Evolutionary conservation across 2,113 vertebrate species (phyloP).

Genomic region (Clarias gariepinus): DNA sequence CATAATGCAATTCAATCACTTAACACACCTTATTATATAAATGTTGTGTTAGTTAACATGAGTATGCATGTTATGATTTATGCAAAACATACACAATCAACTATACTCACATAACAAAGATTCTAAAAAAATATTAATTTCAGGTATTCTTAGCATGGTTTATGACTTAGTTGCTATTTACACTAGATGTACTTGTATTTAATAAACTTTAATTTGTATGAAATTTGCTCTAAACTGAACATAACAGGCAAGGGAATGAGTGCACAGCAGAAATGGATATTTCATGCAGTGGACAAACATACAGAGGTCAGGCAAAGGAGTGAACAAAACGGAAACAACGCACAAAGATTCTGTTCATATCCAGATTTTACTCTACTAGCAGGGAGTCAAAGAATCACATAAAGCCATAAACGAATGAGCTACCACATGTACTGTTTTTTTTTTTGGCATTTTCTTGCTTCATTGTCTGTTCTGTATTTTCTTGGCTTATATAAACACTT

Average conservation of each 20-base stretch:
- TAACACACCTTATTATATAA: neutral
- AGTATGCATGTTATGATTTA: neutral
- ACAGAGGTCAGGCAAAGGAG: slow-evolving; percentile 55
- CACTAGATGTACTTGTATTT: neutral
- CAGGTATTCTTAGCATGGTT: neutral
- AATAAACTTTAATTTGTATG: neutral
- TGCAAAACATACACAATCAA: neutral
- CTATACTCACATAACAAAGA: neutral
- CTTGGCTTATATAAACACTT: neutral
- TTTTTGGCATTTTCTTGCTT: neutral
- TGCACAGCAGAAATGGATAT: neutral
- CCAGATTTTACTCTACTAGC: slow-evolving; percentile 68
- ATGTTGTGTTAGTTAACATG: neutral
- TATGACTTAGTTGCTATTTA: neutral
- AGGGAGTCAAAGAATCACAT: slow-evolving; percentile 29
- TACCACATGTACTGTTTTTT: no score
- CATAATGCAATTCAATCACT: neutral
- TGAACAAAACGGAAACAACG: slow-evolving; percentile 40
- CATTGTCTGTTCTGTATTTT: neutral
- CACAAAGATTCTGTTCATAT: slow-evolving; percentile 56
- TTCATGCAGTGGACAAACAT: slow-evolving; percentile 63
- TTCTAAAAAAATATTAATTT: neutral
- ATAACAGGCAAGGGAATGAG: slow-evolving; percentile 45
- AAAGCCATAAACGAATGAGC: slow-evolving; percentile 71
- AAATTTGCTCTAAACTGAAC: neutral